Evolutionary conservation across 2,113 vertebrate species (phyloP).

Genomic region (Empidonax alnorum): DNA sequence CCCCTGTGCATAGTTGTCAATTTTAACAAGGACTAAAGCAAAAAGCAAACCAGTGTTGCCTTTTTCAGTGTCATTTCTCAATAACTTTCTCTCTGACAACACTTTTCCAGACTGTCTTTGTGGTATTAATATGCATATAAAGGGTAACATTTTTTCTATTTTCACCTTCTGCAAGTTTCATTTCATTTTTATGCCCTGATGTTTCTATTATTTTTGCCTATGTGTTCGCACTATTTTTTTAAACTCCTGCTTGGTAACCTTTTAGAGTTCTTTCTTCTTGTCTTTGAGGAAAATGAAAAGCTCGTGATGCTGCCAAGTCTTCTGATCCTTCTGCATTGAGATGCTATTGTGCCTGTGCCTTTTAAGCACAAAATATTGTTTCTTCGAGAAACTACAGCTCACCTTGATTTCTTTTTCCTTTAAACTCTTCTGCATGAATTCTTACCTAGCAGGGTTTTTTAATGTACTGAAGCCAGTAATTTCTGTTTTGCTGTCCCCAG

Average conservation of each 20-base stretch:
- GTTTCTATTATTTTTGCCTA: background rate
- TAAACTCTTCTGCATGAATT: slow-evolving; percentile 11
- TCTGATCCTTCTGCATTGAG: slow-evolving; percentile 42
- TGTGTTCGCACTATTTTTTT: background rate
- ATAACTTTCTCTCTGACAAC: background rate
- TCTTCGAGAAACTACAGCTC: background rate
- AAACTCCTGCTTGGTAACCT: background rate
- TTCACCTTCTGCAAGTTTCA: background rate
- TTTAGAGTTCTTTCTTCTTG: slow-evolving; percentile 36
- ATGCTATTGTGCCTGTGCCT: slow-evolving; percentile 27
- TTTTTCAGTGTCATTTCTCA: slow-evolving; percentile 3
- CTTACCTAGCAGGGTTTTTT: background rate
- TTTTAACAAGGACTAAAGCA: background rate
- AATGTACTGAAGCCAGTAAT: background rate
- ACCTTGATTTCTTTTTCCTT: slow-evolving; percentile 56
- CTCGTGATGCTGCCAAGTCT: background rate
- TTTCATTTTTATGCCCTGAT: slow-evolving; percentile 3
- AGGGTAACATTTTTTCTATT: background rate
- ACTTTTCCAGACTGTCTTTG: background rate
- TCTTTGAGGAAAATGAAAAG: slow-evolving; percentile 58
- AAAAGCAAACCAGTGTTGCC: background rate
- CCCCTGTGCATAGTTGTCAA: background rate
- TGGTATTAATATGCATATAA: background rate
- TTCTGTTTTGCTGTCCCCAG: background rate
- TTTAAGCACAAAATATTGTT: slow-evolving; percentile 30